Base-by-base conservation (phyloP, 2,113 vertebrate species). In the Salvelinus alpinus region DNA sequence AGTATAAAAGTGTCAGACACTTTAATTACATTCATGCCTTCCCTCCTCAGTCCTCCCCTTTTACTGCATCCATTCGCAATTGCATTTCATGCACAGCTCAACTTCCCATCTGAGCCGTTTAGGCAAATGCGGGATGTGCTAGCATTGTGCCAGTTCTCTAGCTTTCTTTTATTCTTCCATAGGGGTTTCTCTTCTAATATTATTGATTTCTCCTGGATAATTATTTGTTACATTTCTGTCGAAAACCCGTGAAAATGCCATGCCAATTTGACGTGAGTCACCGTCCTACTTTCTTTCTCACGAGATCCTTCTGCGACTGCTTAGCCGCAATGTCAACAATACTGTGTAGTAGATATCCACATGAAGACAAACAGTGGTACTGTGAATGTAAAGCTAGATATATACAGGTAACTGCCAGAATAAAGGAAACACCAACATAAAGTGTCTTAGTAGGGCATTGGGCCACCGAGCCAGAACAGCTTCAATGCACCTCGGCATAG, bases 1-100 rank as follows among this genome's bases (percentile, higher is more conserved):
- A 83, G 90, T 91, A 92, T 91, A 95, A 89, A 94, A 94, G 92
- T 87, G 91, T 92, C 93, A 94, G 86, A 31, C 85, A 77, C 86
- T 87, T 88, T 92, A 94, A 94, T 85, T 92, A 91, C 92, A 93
- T 93, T 89, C 92, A 91, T 91, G 90, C 91, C 85, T 90, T 90
- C 85, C 82, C 78, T 22, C n/a, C 31, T 38, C 75, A 82, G 89
- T 90, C 81, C 60, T 54, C 51, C 51, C 81, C 81, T 91, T 93
- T 92, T 89, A 93, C 90, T 91, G 88, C 89, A 82, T 29, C 64
- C 89, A 82, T 29, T 22, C 84, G 59, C 90, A 90, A 87, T 90
- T 89, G 86, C 88, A 87, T 87, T 90, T 84, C 88, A 85, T 82
- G 87, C 89, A 77, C 82, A 74, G 75, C 86, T 87, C 86, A 86